Conservation (phyloP, 2,888 invertebrate species). For the Crossocerus cetratus region DNA sequence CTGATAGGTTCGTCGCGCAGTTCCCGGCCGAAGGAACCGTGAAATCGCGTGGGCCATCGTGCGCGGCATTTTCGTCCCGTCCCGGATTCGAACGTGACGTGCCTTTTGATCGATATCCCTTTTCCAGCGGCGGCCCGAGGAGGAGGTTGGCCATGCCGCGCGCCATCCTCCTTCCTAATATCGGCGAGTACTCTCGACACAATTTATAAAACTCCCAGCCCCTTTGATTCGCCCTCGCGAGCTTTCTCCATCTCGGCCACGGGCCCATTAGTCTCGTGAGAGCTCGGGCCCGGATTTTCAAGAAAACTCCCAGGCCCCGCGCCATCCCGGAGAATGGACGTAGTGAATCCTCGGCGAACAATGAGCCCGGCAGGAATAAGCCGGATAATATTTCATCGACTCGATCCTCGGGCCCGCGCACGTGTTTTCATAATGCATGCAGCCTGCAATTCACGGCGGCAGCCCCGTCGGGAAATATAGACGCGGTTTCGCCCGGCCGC, state of each 20-base stretch:
- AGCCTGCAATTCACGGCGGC: slow-evolving; percentile 28
- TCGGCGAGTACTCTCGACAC: background rate
- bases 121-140: background rate
- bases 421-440: slow-evolving; percentile 35
- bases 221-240: too few species aligned
- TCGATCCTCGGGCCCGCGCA: slow-evolving; percentile 5
- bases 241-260: too few species aligned
- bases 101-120: background rate
- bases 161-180: background rate
- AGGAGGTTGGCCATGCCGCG: too few species aligned
- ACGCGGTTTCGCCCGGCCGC: background rate
- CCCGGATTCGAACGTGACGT: background rate
- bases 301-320: too few species aligned
- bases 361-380: slow-evolving; percentile 1
- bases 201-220: too few species aligned
- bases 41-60: too few species aligned
- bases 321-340: background rate
- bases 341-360: slow-evolving; percentile 4
- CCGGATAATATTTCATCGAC: slow-evolving; percentile 21
- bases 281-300: background rate
- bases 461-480: slow-evolving; percentile 44
- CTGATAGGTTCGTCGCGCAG: too few species aligned
- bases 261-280: background rate
- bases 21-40: too few species aligned
- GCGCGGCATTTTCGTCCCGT: too few species aligned